phyloP scores from a whole-genome alignment of 2,113 vertebrate species.

The Herpailurus yagouaroundi region DNA sequence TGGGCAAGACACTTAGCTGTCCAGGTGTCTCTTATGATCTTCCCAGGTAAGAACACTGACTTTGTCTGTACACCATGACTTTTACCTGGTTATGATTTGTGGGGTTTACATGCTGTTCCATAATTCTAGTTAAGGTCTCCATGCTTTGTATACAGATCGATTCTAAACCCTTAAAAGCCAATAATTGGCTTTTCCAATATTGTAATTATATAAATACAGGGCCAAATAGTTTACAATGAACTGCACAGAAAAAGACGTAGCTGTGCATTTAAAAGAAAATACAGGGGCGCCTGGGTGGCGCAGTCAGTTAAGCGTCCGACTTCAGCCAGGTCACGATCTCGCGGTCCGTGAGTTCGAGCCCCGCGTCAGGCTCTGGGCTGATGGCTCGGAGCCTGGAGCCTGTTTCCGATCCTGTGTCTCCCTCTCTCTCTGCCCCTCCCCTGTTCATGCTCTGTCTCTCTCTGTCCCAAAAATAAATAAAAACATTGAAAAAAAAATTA shows the following conservation, averaged over 20 bases:
- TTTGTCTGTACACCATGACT: not conserved
- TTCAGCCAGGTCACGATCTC: too few species aligned
- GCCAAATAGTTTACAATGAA: constrained; percentile 4
- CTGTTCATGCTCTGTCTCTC: too few species aligned
- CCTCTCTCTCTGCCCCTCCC: too few species aligned
- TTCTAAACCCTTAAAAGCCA: not conserved
- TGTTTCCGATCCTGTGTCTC: too few species aligned
- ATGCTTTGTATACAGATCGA: not conserved
- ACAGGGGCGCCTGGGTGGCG: too few species aligned
- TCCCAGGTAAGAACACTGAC: not conserved
- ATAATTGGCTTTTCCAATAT: not conserved
- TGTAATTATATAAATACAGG: not conserved
- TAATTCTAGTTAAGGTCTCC: not conserved
- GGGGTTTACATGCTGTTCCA: not conserved
- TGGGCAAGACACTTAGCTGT: not conserved
- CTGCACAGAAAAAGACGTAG: not conserved
- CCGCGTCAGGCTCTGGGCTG: too few species aligned
- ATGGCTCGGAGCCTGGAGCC: too few species aligned
- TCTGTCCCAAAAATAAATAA: too few species aligned
- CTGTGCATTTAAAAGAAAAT: not conserved
- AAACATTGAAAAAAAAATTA: too few species aligned
- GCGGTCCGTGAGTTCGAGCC: too few species aligned
- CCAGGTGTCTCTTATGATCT: not conserved
- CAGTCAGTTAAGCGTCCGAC: too few species aligned
- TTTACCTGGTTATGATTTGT: not conserved